phyloP scores from a whole-genome alignment of 2,888 invertebrate species.

The Drosophila neonasuta region DNA sequence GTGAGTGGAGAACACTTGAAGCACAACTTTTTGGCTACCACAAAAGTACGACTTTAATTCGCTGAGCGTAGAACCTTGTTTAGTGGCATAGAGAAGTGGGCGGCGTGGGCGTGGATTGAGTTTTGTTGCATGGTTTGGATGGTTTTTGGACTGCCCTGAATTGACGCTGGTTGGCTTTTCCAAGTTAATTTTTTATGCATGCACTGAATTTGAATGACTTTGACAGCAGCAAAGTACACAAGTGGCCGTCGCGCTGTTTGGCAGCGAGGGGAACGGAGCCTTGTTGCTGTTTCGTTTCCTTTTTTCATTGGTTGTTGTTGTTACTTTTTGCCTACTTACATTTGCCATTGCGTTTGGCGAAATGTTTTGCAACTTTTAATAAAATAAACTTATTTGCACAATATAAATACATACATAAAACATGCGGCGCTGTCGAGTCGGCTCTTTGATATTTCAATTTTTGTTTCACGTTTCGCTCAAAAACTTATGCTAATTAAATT shows the following conservation, averaged over 20 bases:
- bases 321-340: conserved; percentile 50
- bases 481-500: conserved; percentile 69
- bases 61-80: conserved; percentile 37
- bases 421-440: conserved; percentile 33
- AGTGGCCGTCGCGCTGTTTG: conserved; percentile 48
- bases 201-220: conserved; percentile 72
- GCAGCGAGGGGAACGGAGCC: background rate
- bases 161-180: conserved; percentile 30
- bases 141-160: conserved; percentile 5
- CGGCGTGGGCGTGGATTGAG: background rate
- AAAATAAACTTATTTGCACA: conserved; percentile 71
- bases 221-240: conserved; percentile 58
- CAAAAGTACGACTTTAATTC: conserved; percentile 59
- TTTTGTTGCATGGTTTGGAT: background rate
- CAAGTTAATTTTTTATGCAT: conserved; percentile 71
- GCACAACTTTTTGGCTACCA: conserved; percentile 51
- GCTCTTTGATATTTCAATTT: conserved; percentile 67
- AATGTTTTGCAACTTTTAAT: conserved; percentile 69
- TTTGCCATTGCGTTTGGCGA: conserved; percentile 57
- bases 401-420: conserved; percentile 63
- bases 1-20: conserved; percentile 34
- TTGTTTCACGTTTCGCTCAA: conserved; percentile 48
- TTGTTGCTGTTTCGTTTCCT: conserved; percentile 16
- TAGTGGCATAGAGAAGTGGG: conserved; percentile 30
- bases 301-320: conserved; percentile 12